Evolutionary conservation across 2,113 vertebrate genomes (phyloP).

Genomic region (Cephalopholis sonnerati): DNA sequence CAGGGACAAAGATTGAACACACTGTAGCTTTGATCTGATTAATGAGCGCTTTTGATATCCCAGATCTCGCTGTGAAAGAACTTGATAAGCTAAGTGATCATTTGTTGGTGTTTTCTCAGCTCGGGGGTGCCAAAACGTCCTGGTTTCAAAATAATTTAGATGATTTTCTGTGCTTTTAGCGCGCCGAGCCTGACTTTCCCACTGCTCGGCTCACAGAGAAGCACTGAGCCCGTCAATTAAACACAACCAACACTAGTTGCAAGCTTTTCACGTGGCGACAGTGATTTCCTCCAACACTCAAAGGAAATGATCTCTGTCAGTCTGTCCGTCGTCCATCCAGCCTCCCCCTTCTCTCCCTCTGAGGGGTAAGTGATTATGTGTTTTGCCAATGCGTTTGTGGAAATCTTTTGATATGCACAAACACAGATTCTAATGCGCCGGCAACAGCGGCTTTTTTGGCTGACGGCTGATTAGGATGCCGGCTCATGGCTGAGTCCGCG

Average conservation of each 20-base stretch:
- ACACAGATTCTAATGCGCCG: slow-evolving; percentile 82
- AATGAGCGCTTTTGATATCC: background rate
- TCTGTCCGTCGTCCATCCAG: slow-evolving; percentile 42
- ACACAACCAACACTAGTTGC: background rate
- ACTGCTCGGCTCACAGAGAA: background rate
- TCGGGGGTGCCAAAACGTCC: background rate
- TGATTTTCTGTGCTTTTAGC: background rate
- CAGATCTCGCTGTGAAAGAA: background rate
- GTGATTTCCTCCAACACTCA: slow-evolving; percentile 48
- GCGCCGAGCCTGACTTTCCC: background rate
- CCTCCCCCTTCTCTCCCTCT: slow-evolving; percentile 45
- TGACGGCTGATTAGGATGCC: slow-evolving; percentile 88
- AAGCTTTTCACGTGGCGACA: slow-evolving; percentile 21
- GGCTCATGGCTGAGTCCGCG: slow-evolving; percentile 83
- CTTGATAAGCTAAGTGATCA: background rate
- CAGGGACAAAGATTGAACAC: background rate
- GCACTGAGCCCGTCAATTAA: background rate
- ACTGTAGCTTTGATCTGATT: background rate
- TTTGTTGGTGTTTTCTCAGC: background rate
- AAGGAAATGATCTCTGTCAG: slow-evolving; percentile 58
- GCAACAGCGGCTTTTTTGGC: slow-evolving; percentile 71
- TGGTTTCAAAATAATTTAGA: background rate
- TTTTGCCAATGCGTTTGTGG: slow-evolving; percentile 82
- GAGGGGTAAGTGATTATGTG: slow-evolving; percentile 82
- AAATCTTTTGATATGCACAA: slow-evolving; percentile 85